Evolutionary conservation across 2,888 invertebrate species (phyloP).

Genomic region (Erebia epiphron): DNA sequence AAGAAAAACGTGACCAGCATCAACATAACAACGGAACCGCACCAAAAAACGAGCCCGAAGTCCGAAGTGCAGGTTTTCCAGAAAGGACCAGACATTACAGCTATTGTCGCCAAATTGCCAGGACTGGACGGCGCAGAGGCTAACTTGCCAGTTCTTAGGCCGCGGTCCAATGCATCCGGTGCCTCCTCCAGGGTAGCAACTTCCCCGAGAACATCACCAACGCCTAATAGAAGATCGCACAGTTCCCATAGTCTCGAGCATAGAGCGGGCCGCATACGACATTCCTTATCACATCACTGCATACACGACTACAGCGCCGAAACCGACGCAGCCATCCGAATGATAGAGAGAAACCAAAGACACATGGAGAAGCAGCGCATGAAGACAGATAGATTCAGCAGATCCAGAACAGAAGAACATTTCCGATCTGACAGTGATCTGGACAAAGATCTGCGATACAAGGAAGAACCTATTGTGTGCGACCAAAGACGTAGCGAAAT

Average conservation of each 20-base stretch:
- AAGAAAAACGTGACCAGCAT: constrained; percentile 88
- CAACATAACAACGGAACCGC: constrained; percentile 85
- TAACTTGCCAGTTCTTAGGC: constrained; percentile 74
- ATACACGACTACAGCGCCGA: constrained; percentile 83
- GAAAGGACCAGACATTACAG: constrained; percentile 91
- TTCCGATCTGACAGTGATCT: constrained; percentile 71
- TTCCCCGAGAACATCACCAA: constrained; percentile 60
- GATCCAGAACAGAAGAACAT: constrained; percentile 68
- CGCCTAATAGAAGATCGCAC: constrained; percentile 67
- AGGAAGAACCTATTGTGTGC: constrained; percentile 45
- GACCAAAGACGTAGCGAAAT: constrained; percentile 64
- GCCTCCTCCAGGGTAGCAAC: constrained; percentile 79
- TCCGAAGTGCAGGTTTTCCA: constrained; percentile 87
- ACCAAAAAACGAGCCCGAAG: constrained; percentile 68
- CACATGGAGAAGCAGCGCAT: constrained; percentile 83
- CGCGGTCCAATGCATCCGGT: constrained; percentile 81
- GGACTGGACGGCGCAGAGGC: constrained; percentile 77
- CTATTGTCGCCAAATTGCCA: constrained; percentile 86
- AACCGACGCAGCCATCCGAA: constrained; percentile 81
- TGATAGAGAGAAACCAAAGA: constrained; percentile 83
- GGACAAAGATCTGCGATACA: constrained; percentile 54
- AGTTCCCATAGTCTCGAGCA: constrained; percentile 78
- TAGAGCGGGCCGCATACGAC: constrained; percentile 67
- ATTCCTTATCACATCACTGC: constrained; percentile 76
- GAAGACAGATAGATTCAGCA: constrained; percentile 66